These are phyloP conservation scores for Pluvialis apricaria DNA, from an alignment of 2,113 vertebrate species.

Conservation along the genomic window DNA sequence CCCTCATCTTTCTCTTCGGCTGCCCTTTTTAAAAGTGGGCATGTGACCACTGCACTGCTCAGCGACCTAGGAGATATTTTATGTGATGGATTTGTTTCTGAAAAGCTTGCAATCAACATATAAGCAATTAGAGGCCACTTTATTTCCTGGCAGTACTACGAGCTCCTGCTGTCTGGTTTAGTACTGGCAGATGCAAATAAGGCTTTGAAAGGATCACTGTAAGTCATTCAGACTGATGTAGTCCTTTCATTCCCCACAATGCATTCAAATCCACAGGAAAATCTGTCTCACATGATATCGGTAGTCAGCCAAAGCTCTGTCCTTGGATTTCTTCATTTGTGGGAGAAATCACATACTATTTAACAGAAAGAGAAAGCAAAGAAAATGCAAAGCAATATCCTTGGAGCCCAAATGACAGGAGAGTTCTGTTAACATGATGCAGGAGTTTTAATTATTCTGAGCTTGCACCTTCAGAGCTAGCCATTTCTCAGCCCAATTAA, in stretches of 20 bases:
- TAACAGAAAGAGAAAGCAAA: not conserved
- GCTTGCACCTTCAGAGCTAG: conserved; percentile 31
- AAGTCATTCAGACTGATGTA: not conserved
- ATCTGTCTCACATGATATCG: conserved; percentile 32
- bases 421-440: conserved; percentile 18
- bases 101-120: conserved; percentile 36
- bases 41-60: not conserved
- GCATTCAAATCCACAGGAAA: conserved; percentile 21
- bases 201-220: conserved; percentile 30
- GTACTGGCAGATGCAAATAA: conserved; percentile 21
- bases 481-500: conserved; percentile 62
- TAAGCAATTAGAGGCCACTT: conserved; percentile 51
- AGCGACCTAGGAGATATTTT: not conserved
- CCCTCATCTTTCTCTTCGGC: not conserved
- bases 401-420: not conserved
- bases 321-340: not conserved
- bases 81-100: conserved; percentile 13
- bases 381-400: not conserved
- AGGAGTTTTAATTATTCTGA: conserved; percentile 47
- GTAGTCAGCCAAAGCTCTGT: not conserved
- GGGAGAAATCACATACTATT: not conserved
- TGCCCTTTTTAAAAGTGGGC: not conserved
- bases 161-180: not conserved
- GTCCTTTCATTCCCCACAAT: not conserved
- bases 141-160: conserved; percentile 21